A percentile compares a stretch with the other conserved stretches of the same genome.
These are phyloP conservation scores for Caloenas nicobarica DNA, from an alignment of 2,113 vertebrate genomes.

Conservation along the genomic window DNA sequence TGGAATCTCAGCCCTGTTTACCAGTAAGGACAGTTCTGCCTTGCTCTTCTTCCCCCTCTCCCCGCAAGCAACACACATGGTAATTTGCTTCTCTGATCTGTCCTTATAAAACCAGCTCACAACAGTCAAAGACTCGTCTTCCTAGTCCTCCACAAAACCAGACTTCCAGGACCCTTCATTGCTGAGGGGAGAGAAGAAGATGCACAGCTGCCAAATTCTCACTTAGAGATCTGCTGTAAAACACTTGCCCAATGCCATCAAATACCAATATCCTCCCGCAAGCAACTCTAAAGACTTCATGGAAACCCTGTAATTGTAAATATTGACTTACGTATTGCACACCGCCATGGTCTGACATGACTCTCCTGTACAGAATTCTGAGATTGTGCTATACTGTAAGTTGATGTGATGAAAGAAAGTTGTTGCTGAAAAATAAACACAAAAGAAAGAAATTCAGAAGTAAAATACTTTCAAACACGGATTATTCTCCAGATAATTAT, in stretches of 20 bases:
- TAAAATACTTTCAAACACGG: not conserved
- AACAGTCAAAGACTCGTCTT: not conserved
- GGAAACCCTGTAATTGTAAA: not conserved
- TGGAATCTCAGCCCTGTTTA: not conserved
- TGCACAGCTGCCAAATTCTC: not conserved
- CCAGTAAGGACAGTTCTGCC: not conserved
- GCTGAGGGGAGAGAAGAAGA: not conserved
- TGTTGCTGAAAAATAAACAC: slow-evolving; percentile 82
- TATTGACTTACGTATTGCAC: slow-evolving; percentile 91
- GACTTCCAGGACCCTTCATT: not conserved
- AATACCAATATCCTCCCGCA: not conserved
- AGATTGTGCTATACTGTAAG: slow-evolving; percentile 99
- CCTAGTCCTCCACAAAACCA: not conserved
- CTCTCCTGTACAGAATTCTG: slow-evolving; percentile 98
- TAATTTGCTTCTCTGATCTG: not conserved
- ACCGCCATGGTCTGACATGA: slow-evolving; percentile 97
- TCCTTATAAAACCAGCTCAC: not conserved
- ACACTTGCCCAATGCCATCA: not conserved
- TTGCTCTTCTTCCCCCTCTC: not conserved
- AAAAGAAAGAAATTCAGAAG: not conserved
- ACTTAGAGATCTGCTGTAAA: not conserved
- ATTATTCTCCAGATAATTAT: not conserved
- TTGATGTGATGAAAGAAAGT: slow-evolving; percentile 99
- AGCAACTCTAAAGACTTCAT: not conserved
- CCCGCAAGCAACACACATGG: too few relatives aligned